Base-by-base conservation (phyloP, 2,888 invertebrate species). In the Aphrophora alni region DNA sequence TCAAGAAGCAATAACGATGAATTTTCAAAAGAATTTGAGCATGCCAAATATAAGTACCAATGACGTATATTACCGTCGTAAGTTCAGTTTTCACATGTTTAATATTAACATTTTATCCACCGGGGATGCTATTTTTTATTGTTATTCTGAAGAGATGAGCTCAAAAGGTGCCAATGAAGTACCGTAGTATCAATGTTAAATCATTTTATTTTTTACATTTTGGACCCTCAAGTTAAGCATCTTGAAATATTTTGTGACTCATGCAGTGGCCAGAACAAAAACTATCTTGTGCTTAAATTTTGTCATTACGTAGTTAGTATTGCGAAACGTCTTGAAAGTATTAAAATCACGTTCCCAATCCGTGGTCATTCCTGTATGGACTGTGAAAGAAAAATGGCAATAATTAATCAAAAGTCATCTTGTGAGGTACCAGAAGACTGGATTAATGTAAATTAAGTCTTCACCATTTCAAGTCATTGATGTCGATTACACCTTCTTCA, bases 271-370 rank as follows among this genome's bases (percentile, higher is more conserved):
- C n/a, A n/a, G n/a, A n/a, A n/a, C n/a, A n/a, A 80, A 33, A 80
- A 80, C 71, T 80, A 76, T 72, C 12, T 38, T 3, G 33, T 76
- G n/a, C 28, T 80, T 33, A 51, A 38, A 21, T 80, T 80, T 74
- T 74, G 73, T 69, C 80, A 76, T 59, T 80, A 69, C 25, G 25
- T 80, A 7, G 74, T 74, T 17, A 33, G 33, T 28, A 33, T 74
- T 33, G 17, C 21, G 38, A 27, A 74, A 25, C 5, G 69, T n/a
- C 84, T 84, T 81, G 83, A 85, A 70, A 69, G 73, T 12, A 83
- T 84, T 14, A 83, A 82, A 84, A 81, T 84, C 26, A 83, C 82
- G 81, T 85, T 83, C 81, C 85, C 84, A 26, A n/a, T n/a, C n/a
- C n/a, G n/a, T n/a, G n/a, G n/a, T n/a, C n/a, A n/a, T n/a, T n/a